Base-by-base conservation (phyloP, 2,113 vertebrate genomes). In the Megaceryle torquata region DNA sequence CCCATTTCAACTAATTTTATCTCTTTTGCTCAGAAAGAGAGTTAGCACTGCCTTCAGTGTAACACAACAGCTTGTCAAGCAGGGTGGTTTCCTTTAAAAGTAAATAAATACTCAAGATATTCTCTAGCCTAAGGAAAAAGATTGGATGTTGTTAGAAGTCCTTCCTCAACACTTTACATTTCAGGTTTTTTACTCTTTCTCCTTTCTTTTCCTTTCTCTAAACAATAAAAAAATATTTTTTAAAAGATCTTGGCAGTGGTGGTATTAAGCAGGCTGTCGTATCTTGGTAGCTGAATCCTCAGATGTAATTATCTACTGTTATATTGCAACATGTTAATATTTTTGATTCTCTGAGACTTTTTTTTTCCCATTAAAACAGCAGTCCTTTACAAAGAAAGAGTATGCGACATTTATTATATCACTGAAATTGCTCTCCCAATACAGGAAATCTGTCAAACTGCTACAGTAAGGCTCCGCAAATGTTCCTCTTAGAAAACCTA, bases 21-120 rank as follows among this genome's bases (percentile, higher is more conserved):
- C 93, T 89, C 59, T 92, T 88, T 76, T 91, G 39, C 89, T 95
- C 59, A 80, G 89, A 95, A 95, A 94, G 82, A 84, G 71, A 71
- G 91, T 63, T 92, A 95, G 57, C 92, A 84, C 80, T 96, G 94
- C 71, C 87, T 96, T 96, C 94, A 94, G 84, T 85, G 76, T 96
- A 97, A 94, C 96, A 95, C 91, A 96, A 97, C 95, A 97, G 96
- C 94, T 96, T 97, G 96, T 89, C 93, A 97, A 95, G 82, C 95
- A 93, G 78, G 87, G 91, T 93, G 75, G 78, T 77, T 95, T 96
- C 87, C 82, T 89, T 96, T 88, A 70, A 91, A 92, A 96, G 94
- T 97, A 95, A 96, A 93, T 92, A 97, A 96, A 93, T 92, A 85
- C 50, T 84, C 54, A 46, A 87, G 71, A 96, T 80, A 89, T 88